Base-by-base conservation (phyloP, 2,113 vertebrate species). In the Carassius carassius region DNA sequence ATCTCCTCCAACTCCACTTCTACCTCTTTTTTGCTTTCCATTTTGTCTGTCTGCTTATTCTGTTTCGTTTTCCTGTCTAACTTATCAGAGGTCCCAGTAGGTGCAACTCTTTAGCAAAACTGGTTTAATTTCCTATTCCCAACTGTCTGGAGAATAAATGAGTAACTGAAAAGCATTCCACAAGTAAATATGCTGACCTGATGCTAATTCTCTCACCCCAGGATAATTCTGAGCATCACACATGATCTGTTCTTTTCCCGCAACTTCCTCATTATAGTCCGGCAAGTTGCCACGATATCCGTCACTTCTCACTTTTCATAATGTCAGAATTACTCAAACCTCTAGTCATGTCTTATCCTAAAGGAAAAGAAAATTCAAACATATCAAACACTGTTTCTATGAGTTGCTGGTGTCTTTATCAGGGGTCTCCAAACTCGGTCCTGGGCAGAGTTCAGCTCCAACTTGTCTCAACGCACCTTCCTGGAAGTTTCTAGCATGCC, bases 1-100 rank as follows among this genome's bases (percentile, higher is more conserved):
- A 90, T 32, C 2, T 73, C 37, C 58, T 84, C 62, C 69, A 86
- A 29, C 25, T 90, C 76, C 90, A 94, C 72, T 82, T 94, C 92
- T 78, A 91, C 93, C 49, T 0, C 16, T 37, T 16, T 85, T n/a
- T 78, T 32, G 29, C 77, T 81, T 6, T 37, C 60, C 78, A 88
- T 87, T 44, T 5, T 41, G 63, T 86, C 41, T 7, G 23, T 82
- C 25, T 78, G 47, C 85, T 83, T 85, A 60, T 92, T 90, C 88
- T 62, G 21, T 83, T 84, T 84, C 10, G 29, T 90, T 92, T 86
- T 6, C 74, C 51, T 0, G 2, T 32, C 35, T 37, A 62, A 85
- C 11, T 56, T 23, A 17, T 10, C 47, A 29, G 60, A 16, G 19
- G 7, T 13, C 23, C 5, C 5, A 54, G 70, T 65, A 23, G n/a